Base-by-base conservation (phyloP, 2,113 vertebrate genomes). In the Sitta europaea region DNA sequence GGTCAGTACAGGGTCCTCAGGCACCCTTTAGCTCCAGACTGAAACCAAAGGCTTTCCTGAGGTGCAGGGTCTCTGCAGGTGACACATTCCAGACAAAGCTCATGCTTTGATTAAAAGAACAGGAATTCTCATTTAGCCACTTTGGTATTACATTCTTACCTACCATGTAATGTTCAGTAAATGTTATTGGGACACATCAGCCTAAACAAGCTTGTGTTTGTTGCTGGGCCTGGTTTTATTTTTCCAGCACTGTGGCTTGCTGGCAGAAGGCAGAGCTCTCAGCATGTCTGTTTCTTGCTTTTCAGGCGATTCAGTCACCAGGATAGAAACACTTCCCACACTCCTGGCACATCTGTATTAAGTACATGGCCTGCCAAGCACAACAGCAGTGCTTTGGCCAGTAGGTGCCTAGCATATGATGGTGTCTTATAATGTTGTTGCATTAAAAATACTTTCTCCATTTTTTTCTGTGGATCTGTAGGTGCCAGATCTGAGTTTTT, bases 1-100 rank as follows among this genome's bases (percentile, higher is more conserved):
- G 99, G 99, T 99, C n/a, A 97, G 98, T 27, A 62, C 35, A 21
- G 31, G 29, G 5, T 5, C 33, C 31, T 57, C 27, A 27, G 25
- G 5, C n/a, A 21, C 68, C 21, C 29, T 28, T 40, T 11, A 62
- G 63, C 68, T 35, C 2, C 35, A 11, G 2, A 14, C 35, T 48
- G 15, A 42, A 28, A 19, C 24, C 1, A 1, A 9, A 27, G 20
- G 29, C 42, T 48, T 38, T 43, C 43, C 66, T 79, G 58, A 33
- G 15, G 27, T 40, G 67, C 48, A 62, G 62, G 45, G 42, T 70
- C 67, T 11, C 3, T 59, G 77, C 50, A 77, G 61, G 12, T 48
- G 65, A 38, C 25, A n/a, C 7, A 2, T 59, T 45, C 67, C 57
- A 58, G 36, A 50, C 7, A 13, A 72, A 42, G 29, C 35, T 36